Evolutionary conservation across 2,888 invertebrate genomes (phyloP).

Genomic region (Ptychoptera albimana): DNA sequence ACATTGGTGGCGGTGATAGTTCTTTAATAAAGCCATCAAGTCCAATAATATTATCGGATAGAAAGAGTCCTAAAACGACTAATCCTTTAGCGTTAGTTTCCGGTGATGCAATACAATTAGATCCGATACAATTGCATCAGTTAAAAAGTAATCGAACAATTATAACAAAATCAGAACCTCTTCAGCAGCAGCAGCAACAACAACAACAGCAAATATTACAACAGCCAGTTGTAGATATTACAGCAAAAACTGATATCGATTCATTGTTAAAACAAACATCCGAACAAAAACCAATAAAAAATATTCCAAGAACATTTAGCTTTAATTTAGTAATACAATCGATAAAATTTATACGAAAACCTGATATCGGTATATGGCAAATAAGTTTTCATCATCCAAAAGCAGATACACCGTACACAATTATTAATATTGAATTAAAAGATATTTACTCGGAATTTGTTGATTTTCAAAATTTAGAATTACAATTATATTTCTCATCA

Average conservation of each 20-base stretch:
- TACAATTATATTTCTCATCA: constrained; percentile 12
- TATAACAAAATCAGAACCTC: too few relatives aligned
- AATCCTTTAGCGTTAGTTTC: too few relatives aligned
- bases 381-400: constrained; percentile 12
- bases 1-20: constrained; percentile 12
- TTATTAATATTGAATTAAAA: constrained; percentile 10
- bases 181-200: too few relatives aligned
- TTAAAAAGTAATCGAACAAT: too few relatives aligned
- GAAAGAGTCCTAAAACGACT: too few relatives aligned
- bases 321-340: constrained; percentile 11
- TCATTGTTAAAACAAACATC: constrained; percentile 6
- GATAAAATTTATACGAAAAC: constrained; percentile 10
- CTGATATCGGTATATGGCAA: constrained; percentile 13
- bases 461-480: constrained; percentile 11
- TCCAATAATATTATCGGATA: too few relatives aligned
- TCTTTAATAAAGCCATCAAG: too few relatives aligned
- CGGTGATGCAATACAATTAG: too few relatives aligned
- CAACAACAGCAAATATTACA: too few relatives aligned
- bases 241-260: constrained; percentile 1
- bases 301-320: constrained; percentile 11
- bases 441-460: constrained; percentile 10
- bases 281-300: constrained; percentile 2
- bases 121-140: too few relatives aligned
- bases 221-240: background rate
- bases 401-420: constrained; percentile 11